Conservation (phyloP, 2,888 invertebrate species). For the Plebejus anna region DNA sequence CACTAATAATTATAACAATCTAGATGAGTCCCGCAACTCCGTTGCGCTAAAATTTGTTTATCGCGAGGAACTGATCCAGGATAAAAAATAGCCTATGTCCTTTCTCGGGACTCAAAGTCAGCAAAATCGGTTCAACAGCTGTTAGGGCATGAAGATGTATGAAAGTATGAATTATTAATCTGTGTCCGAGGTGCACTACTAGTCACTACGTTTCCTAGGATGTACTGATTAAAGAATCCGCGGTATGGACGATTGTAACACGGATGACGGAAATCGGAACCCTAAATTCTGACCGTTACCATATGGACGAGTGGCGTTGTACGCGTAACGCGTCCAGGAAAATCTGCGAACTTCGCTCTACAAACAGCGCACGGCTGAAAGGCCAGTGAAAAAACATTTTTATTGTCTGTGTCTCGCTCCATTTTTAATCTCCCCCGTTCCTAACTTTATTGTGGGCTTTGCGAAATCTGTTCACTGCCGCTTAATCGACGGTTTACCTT, state of each 20-base stretch:
- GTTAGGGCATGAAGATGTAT: too few species aligned
- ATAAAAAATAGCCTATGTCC: too few species aligned
- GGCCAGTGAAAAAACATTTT: slow-evolving; percentile 74
- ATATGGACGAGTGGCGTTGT: slow-evolving; percentile 37
- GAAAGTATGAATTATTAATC: too few species aligned
- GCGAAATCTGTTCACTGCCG: slow-evolving; percentile 55
- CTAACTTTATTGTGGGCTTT: slow-evolving; percentile 71
- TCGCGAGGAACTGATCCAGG: too few species aligned
- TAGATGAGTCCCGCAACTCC: too few species aligned
- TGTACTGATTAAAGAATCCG: too few species aligned
- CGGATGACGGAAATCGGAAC: neutral
- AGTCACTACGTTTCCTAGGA: too few species aligned
- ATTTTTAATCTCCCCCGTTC: slow-evolving; percentile 71
- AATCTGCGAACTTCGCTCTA: slow-evolving; percentile 74
- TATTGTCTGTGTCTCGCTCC: slow-evolving; percentile 75
- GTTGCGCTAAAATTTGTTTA: too few species aligned
- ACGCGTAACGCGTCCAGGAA: slow-evolving; percentile 66
- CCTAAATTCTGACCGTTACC: neutral
- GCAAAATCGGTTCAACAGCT: too few species aligned
- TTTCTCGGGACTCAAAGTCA: too few species aligned
- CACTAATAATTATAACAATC: too few species aligned
- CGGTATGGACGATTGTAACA: neutral
- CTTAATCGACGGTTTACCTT: slow-evolving; percentile 49
- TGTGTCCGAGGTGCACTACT: too few species aligned
- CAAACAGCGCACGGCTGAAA: slow-evolving; percentile 72